A percentile compares a stretch with the other conserved stretches of the same genome.
Evolutionary conservation across 2,113 vertebrate species (phyloP).

Genomic region (Sceloporus undulatus): DNA sequence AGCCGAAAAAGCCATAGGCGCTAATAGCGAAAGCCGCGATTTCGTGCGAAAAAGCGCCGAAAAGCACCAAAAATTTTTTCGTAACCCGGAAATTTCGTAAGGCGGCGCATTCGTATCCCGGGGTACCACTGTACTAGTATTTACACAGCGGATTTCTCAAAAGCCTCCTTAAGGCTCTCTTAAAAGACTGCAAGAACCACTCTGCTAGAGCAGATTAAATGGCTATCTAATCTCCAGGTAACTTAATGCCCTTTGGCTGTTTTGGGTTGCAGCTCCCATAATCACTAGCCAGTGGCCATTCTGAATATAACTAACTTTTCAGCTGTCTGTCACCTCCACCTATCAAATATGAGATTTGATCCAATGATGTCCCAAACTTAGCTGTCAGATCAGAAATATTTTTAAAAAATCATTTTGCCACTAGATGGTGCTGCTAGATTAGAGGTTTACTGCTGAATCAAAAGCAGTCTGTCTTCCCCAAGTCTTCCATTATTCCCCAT

Average conservation of each 20-base stretch:
- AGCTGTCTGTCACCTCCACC: rapidly evolving
- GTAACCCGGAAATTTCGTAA: no score
- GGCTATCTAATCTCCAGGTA: neutral
- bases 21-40: no score
- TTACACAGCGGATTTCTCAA: neutral
- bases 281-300: neutral
- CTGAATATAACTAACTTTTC: neutral
- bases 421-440: constrained; percentile 65
- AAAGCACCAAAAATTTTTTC: no score
- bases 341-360: constrained; percentile 4
- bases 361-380: no score
- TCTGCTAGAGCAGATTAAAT: neutral
- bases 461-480: neutral
- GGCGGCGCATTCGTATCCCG: no score
- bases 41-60: no score
- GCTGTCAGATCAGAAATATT: neutral
- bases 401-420: neutral
- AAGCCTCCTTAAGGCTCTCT: neutral
- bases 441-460: neutral
- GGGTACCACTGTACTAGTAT: no score
- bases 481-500: neutral
- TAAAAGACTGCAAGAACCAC: no score
- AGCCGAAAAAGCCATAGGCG: no score
- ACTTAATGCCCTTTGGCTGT: no score
- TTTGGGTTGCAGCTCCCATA: no score